Conservation (phyloP, 2,888 invertebrate species). For the Hyles lineata region DNA sequence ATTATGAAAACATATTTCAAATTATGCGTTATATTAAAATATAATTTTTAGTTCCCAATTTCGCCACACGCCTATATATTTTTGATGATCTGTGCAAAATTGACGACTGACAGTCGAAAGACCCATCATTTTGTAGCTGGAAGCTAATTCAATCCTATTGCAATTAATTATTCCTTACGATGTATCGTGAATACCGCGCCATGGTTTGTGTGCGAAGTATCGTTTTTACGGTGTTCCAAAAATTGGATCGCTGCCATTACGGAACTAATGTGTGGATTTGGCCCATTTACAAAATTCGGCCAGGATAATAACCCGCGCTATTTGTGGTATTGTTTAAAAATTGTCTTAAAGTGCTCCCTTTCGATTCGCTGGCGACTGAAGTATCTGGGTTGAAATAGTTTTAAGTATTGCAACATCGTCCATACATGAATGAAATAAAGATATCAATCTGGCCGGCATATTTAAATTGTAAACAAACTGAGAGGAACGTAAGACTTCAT, state of each 20-base stretch:
- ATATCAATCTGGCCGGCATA: no score
- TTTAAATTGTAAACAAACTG: no score
- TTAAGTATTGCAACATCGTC: no score
- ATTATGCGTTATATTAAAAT: no score
- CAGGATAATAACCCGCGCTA: slow-evolving; percentile 15
- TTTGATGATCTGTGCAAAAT: no score
- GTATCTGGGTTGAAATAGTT: neutral
- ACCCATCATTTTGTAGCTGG: no score
- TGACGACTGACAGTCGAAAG: no score
- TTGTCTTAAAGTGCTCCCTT: neutral
- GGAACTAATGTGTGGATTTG: slow-evolving; percentile 15
- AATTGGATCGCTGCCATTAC: slow-evolving; percentile 5
- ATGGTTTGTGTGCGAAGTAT: slow-evolving; percentile 16
- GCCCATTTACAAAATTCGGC: slow-evolving; percentile 25
- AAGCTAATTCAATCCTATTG: neutral
- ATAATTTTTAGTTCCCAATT: no score
- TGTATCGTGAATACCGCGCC: neutral
- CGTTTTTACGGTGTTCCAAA: neutral
- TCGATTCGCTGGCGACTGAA: neutral
- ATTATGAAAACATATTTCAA: no score
- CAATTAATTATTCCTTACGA: neutral
- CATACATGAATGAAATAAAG: no score
- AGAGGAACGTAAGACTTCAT: no score
- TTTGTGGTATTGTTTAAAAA: slow-evolving; percentile 21
- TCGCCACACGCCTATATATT: no score